Evolutionary conservation across 2,113 vertebrate genomes (phyloP), one percentile per base, ranked within the genome.

Genomic region (Thalassoma bifasciatum): DNA sequence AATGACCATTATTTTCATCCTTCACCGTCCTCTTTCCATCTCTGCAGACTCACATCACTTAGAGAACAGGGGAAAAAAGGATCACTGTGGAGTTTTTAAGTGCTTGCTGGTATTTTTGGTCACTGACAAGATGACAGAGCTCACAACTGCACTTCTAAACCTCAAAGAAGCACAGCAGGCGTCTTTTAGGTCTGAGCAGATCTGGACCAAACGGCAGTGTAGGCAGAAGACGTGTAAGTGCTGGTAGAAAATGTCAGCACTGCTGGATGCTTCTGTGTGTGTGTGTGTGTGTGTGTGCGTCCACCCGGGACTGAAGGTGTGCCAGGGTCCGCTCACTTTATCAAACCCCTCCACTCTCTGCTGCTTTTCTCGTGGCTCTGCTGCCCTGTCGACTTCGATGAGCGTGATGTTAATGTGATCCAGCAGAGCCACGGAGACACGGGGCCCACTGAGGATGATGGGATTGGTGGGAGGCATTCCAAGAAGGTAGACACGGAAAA

Each of bases 371-470:
- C 77, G 50, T 44, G 53, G 72, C 79, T 77, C 83, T 26, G 78
- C 61, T 58, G 72, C 58, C 79, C 85, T 77, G 89, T 91, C 90
- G 60, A 64, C 74, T 68, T 60, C 72, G 16, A 89, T 89, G 79
- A 88, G 62, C 0, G 5, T 87, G 82, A 85, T 54, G 64, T 42
- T 90, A 78, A 91, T 88, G 72, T 82, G 89, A 92, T 86, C 34
- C 77, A 90, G 79, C 91, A 86, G 80, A 66, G 49, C 79, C 24
- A 59, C 67, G 67, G 70, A 85, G 77, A 79, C 75, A 13, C 53
- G 0, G 24, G 61, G 40, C 68, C 61, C 83, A 26, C 61, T 51
- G 75, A 88, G 74, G 53, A 50, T 38, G 57, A 60, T 56, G 77
- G 77, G 77, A 85, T 89, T 76, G 86, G 82, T 86, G 9, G 2